Evolutionary conservation across 2,797 vertebrate genomes (phyloP).

Genomic region (Eurystomus glaucurus): DNA sequence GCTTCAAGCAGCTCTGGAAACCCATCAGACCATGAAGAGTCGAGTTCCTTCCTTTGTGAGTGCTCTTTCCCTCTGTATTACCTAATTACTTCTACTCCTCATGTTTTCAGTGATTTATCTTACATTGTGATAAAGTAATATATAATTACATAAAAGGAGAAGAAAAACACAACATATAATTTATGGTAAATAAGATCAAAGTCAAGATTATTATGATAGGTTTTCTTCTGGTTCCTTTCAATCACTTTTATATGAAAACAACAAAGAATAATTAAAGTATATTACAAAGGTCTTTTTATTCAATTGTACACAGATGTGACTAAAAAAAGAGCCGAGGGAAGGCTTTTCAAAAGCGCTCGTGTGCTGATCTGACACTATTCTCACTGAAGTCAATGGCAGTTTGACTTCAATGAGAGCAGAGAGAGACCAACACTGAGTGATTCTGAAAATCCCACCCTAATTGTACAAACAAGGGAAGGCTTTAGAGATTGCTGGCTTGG

Average conservation of each 20-base stretch:
- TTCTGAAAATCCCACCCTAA: constrained; percentile 64
- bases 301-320: constrained; percentile 61
- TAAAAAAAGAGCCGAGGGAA: background rate
- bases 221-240: constrained; percentile 55
- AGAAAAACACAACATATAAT: constrained; percentile 34
- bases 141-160: constrained; percentile 43
- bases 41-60: background rate
- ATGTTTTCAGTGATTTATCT: constrained; percentile 20
- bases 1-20: background rate
- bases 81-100: background rate
- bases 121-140: constrained; percentile 26
- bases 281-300: constrained; percentile 63
- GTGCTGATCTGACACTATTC: constrained; percentile 16
- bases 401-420: constrained; percentile 47
- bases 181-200: constrained; percentile 67
- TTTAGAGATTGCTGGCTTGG: constrained; percentile 62
- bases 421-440: constrained; percentile 18
- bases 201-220: constrained; percentile 41
- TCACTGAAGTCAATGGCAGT: constrained; percentile 18
- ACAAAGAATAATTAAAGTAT: constrained; percentile 59
- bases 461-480: constrained; percentile 70
- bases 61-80: background rate
- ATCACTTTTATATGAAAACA: constrained; percentile 56
- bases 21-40: fast-evolving
- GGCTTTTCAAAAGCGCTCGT: constrained; percentile 26